phyloP scores from a whole-genome alignment of 2,797 vertebrate genomes.

The Melanotaenia boesemani region DNA sequence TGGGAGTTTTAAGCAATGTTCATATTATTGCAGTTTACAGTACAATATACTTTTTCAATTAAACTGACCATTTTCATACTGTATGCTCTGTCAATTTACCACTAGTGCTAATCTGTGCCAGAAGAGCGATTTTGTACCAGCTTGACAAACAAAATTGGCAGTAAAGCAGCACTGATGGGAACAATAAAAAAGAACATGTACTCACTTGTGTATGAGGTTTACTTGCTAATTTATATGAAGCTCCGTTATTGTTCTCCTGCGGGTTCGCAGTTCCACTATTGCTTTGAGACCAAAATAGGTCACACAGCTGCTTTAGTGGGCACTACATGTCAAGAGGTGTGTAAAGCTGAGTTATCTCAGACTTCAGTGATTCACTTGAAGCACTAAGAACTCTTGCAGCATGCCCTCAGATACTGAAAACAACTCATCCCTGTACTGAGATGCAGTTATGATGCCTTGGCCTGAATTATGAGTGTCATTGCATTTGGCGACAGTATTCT shows the following conservation, averaged over 20 bases:
- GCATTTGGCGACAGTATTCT: constrained; percentile 35
- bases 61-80: constrained; percentile 4
- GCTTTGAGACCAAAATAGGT: constrained; percentile 35
- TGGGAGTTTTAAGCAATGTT: constrained; percentile 7
- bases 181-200: not conserved
- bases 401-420: constrained; percentile 14
- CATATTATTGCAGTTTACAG: not conserved
- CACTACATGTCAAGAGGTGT: constrained; percentile 29
- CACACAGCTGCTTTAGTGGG: constrained; percentile 37
- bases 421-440: constrained; percentile 31
- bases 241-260: not conserved
- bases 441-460: constrained; percentile 45
- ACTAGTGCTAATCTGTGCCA: constrained; percentile 12
- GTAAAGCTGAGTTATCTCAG: constrained; percentile 29
- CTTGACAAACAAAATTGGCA: constrained; percentile 6
- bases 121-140: constrained; percentile 3
- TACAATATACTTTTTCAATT: constrained; percentile 6
- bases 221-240: constrained; percentile 11
- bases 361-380: constrained; percentile 30
- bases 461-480: constrained; percentile 32
- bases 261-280: constrained; percentile 5
- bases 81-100: constrained; percentile 13
- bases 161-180: constrained; percentile 15
- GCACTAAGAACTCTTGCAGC: constrained; percentile 15
- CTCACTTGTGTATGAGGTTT: constrained; percentile 8